Base-by-base conservation (phyloP, 1,140 invertebrate genomes). In the Schmidtea mediterranea region DNA sequence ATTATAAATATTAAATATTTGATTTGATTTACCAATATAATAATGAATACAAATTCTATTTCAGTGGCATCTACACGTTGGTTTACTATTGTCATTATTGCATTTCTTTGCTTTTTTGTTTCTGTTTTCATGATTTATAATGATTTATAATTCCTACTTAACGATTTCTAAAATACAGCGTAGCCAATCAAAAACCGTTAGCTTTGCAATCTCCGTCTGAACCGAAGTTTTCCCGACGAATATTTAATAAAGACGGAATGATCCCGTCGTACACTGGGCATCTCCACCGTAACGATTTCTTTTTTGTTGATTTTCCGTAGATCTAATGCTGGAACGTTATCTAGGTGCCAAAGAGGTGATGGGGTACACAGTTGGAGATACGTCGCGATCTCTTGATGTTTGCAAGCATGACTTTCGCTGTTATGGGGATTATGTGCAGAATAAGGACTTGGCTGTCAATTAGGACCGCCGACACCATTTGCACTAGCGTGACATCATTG, bases 191-290 rank as follows among this genome's bases (percentile, higher is more conserved):
- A n/a, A 49, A 52, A 9, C 22, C 36, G 5, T 15, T 18, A 24
- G 6, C 16, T 51, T 24, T 45, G 46, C 18, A 12, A 53, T 32
- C 23, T 48, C 32, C 52, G 48, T 49, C 38, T 45, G 32, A 39
- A 16, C 39, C 36, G 1, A 47, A 16, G 15, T 53, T 53, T 41
- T 51, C 54, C 43, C 43, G 58, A 24, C 32, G 57, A 36, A 46
- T 65, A 15, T 65, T 61, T 43, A 36, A 53, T 9, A 52, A 53
- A 15, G 58, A 59, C 46, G 63, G 64, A 2, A 66, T 66, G 64
- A 60, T 66, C 16, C 64, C 64, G 8, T 60, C 60, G 49, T 66
- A 66, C 54, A 66, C 62, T 12, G 64, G 63, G 48, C 63, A 63
- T 52, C 52, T 63, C 21, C 60, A 58, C 52, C 59, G 61, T 63